Evolutionary conservation across 2,797 vertebrate genomes (phyloP).

Genomic region (Lates japonicus): DNA sequence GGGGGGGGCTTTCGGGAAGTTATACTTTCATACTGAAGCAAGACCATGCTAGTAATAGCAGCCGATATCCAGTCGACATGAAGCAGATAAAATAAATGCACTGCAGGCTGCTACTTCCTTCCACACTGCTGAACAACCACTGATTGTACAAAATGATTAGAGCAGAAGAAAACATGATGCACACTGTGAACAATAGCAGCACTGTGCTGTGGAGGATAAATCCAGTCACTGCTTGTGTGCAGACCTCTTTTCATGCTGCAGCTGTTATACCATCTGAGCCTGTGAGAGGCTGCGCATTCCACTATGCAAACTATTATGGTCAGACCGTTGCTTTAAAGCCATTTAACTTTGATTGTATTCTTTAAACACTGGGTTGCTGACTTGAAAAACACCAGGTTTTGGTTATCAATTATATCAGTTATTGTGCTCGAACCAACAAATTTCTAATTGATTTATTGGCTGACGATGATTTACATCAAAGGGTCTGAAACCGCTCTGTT

Average conservation of each 20-base stretch:
- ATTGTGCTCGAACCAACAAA: no score
- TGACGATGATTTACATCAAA: slow-evolving; percentile 30
- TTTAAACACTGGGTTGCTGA: background rate
- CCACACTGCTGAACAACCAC: slow-evolving; percentile 18
- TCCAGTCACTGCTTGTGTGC: background rate
- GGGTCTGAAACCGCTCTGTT: slow-evolving; percentile 7
- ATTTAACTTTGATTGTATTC: no score
- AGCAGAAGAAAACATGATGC: background rate
- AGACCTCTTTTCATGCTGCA: slow-evolving; percentile 29
- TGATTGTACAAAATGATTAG: slow-evolving; percentile 39
- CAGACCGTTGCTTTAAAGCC: no score
- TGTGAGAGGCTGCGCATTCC: slow-evolving; percentile 40
- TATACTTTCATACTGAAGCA: background rate
- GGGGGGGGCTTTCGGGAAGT: no score
- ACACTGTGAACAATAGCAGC: background rate
- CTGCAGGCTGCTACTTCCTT: slow-evolving; percentile 55
- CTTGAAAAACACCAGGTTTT: background rate
- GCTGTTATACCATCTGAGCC: slow-evolving; percentile 29
- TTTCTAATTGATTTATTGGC: background rate
- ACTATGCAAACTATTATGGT: slow-evolving; percentile 40
- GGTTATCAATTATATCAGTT: background rate
- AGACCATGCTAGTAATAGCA: background rate
- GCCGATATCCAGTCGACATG: background rate
- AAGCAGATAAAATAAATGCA: slow-evolving; percentile 15
- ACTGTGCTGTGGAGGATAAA: background rate